Base-by-base conservation (phyloP, 2,797 vertebrate genomes). In the Aselliscus stoliczkanus region DNA sequence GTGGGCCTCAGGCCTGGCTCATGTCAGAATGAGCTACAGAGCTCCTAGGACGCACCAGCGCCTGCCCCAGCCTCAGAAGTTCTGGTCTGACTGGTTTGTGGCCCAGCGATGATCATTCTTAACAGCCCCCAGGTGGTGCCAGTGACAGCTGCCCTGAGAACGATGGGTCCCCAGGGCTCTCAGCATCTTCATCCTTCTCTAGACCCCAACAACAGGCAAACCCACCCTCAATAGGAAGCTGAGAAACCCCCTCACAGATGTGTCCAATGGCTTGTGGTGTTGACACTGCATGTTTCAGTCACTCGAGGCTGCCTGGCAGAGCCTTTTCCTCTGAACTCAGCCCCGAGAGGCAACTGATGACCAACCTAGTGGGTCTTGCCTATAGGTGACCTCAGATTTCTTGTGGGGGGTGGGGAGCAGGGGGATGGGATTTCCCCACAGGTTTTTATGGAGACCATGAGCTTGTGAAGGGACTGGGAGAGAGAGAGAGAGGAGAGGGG, bases 351-450 rank as follows among this genome's bases (percentile, higher is more conserved):
- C 11, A n/a, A 14, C 17, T 73, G 31, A 17, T 5, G n/a, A 18
- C 34, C 31, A 5, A 1, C 2, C 60, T 9, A 6, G 37, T 2
- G 27, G n/a, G 20, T 37, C 60, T 39, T 47, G 70, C n/a, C 27
- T 0, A 1, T 1, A 20, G 44, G 23, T 27, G 1, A 12, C 27
- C 64, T 42, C 13, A 12, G 21, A 65, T 29, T 60, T 52, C 62
- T 65, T 29, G 21, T 12, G 7, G 52, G 27, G n/a, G 10, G 2
- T 0, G 18, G 17, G 15, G n/a, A 52, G 0, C 0, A 1, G 0
- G 39, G 7, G 31, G 31, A 25, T 37, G 39, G 31, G 13, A 56
- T 52, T 21, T n/a, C n/a, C 34, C n/a, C 58, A 1, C 1, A 3
- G 42, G 52, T 52, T 31, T 73, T 27, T 11, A 10, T 4, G 73